Base-by-base conservation (phyloP, 2,113 vertebrate genomes). In the Sebastes schlegelii region DNA sequence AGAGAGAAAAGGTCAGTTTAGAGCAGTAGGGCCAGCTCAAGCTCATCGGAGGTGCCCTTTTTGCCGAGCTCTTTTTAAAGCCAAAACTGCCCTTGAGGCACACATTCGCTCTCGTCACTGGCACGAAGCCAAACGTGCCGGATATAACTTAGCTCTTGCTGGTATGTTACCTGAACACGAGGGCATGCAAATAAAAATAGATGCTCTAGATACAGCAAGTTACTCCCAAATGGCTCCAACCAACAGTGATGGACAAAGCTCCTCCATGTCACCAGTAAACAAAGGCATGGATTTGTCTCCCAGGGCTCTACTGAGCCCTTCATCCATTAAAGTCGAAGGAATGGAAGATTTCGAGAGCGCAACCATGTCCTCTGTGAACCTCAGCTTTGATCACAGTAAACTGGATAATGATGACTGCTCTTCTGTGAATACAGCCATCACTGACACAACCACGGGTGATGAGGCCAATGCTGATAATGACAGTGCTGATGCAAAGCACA, bases 331-430 rank as follows among this genome's bases (percentile, higher is more conserved):
- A 92, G 97, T 99, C 72, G 98, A 99, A 91, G 98, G 98, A 71
- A 96, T 98, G 75, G 98, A 99, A 94, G 98, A 99, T 78, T 99
- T 97, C 13, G 98, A 99, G 96, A 97, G 95, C 79, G 97, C 98
- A 77, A 97, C 96, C 70, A 97, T 99, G 94, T 97, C 98, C 62
- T 97, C 97, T 4, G 97, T 99, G 77, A 98, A 97, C 80, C 95
- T 99, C 72, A 97, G 95, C 92, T 99, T 97, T 94, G 98, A 99
- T 95, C 98, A 96, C 54, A 95, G 93, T 8, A 99, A 99, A 93
- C 95, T 99, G 85, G 98, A 99, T 95, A 99, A 99, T 0, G 98
- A 99, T 10, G 98, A 99, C 94, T 99, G 98, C 91, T 99, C 98
- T 79, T 99, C 98, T 12, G 98, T 99, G 89, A 99, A 99, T 89